Conservation (phyloP, 2,888 invertebrate genomes). For the Apodemia duryi region DNA sequence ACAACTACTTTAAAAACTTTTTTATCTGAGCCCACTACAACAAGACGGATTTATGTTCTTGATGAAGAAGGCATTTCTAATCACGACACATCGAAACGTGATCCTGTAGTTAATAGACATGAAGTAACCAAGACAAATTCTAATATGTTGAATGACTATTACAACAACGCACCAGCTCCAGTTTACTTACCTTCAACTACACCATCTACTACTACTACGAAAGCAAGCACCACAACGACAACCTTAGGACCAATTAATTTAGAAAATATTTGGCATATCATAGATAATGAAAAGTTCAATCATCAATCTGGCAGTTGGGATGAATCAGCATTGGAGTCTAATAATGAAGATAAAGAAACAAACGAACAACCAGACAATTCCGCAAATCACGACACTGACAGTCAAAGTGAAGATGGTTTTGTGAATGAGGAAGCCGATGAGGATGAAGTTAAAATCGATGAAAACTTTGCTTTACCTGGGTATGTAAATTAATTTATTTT, state of each 20-base stretch:
- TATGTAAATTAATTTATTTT: constrained; percentile 31
- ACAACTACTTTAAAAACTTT: constrained; percentile 27
- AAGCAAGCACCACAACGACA: constrained; percentile 46
- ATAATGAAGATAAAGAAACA: constrained; percentile 26
- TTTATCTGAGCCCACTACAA: constrained; percentile 25
- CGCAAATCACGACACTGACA: constrained; percentile 23
- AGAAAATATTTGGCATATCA: constrained; percentile 70
- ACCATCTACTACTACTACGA: constrained; percentile 34
- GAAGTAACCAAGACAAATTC: constrained; percentile 25
- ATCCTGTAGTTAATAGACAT: constrained; percentile 23
- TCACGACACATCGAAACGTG: constrained; percentile 39
- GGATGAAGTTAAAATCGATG: constrained; percentile 39
- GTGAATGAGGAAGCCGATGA: constrained; percentile 31
- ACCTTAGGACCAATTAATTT: constrained; percentile 43
- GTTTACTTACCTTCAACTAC: constrained; percentile 45
- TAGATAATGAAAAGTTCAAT: constrained; percentile 60
- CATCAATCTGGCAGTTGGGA: constrained; percentile 56
- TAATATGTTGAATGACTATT: constrained; percentile 52
- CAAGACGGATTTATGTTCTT: constrained; percentile 58
- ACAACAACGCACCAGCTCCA: constrained; percentile 44
- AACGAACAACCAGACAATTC: constrained; percentile 18
- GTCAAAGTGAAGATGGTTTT: constrained; percentile 26
- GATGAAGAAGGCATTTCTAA: constrained; percentile 45
- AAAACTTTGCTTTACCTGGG: constrained; percentile 68
- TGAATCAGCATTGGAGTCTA: constrained; percentile 45